Base-by-base conservation (phyloP, 2,113 vertebrate species). In the Fukomys damarensis region DNA sequence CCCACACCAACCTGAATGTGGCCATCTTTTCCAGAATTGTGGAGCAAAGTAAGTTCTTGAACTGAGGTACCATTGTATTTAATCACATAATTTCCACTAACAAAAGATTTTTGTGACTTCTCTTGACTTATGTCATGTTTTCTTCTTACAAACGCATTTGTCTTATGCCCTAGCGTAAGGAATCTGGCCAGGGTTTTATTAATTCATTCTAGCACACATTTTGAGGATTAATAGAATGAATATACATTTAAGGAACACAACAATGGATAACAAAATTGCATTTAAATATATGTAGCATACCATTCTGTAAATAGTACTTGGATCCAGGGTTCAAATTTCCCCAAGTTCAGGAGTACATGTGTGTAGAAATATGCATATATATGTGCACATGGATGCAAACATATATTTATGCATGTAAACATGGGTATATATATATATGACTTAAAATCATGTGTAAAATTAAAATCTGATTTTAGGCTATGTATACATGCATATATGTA, bases 81-180 rank as follows among this genome's bases (percentile, higher is more conserved):
- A 38, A 41, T 28, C 43, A 2, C 9, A 0, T 13, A 7, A 3
- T 59, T 9, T 43, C 3, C 0, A 41, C 59, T 22, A 30, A 30
- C 41, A 35, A 35, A 26, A 7, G 28, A 10, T 3, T 26, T 32
- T 38, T 9, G 5, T 14, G 6, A 30, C 49, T 91, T 14, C 26
- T 84, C 1, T 10, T 49, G 13, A 22, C 30, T 52, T 28, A 22
- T 13, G 4, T 70, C 7, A 0, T 59, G 26, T 46, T 58, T 84
- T 32, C 58, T 72, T 35, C 61, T 38, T 49, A 3, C 24, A 46
- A 11, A 65, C 38, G 41, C 65, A 52, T 63, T 43, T 70, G 16
- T 54, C 54, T 41, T 38, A 7, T 79, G 10, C 38, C 83, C 38
- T 9, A 22, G 28, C 43, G 35, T 8, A 65, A 80, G 52, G 28